phyloP scores from a whole-genome alignment of 2,113 vertebrate species.

The Gallinago media region DNA sequence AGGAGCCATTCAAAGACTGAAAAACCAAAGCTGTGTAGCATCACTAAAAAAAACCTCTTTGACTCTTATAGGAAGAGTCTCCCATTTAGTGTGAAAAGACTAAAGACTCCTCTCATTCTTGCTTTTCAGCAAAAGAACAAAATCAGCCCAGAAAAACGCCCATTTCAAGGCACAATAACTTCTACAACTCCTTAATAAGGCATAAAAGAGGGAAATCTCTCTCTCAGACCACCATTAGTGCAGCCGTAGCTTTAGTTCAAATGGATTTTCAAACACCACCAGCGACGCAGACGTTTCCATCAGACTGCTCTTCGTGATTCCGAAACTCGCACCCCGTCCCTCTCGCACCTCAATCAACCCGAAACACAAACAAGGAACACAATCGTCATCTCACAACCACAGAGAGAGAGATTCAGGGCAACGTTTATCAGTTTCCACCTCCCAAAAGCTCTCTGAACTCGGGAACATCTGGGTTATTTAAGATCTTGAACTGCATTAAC shows the following conservation, averaged over 20 bases:
- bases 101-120: not conserved
- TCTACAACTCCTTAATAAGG: not conserved
- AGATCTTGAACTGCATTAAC: not conserved
- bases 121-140: not conserved
- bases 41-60: not conserved
- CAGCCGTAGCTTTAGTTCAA: not conserved
- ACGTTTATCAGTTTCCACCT: not conserved
- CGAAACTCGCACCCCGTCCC: not conserved
- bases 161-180: not conserved
- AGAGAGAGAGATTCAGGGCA: not conserved
- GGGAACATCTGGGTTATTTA: not conserved
- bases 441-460: not conserved
- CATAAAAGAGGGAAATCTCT: not conserved
- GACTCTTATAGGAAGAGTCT: not conserved
- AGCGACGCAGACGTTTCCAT: not conserved
- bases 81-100: not conserved
- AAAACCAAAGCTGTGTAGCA: not conserved
- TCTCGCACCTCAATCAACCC: not conserved
- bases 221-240: not conserved
- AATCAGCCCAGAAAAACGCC: not conserved
- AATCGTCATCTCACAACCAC: not conserved
- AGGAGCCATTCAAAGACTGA: not conserved
- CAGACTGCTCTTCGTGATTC: not conserved
- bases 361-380: not conserved
- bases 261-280: not conserved